These are phyloP conservation scores for Epinotia bilunana DNA, from an alignment of 2,888 invertebrate species.

Conservation along the genomic window DNA sequence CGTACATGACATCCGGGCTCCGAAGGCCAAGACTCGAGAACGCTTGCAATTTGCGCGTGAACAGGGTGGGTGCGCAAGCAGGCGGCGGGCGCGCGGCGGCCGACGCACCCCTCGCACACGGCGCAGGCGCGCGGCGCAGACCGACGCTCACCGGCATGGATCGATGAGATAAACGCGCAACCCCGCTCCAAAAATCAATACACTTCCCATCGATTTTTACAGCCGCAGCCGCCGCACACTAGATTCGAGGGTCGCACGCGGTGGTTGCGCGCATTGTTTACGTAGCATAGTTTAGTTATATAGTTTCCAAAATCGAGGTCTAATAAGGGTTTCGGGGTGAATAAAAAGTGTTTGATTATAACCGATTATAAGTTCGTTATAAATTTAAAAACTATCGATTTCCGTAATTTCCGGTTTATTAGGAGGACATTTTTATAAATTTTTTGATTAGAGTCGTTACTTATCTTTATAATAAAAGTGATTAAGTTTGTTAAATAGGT, in stretches of 20 bases:
- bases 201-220: constrained; percentile 89
- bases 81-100: constrained; percentile 48
- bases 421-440: constrained; percentile 15
- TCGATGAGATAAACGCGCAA: constrained; percentile 92
- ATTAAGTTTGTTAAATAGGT: neutral
- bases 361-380: constrained; percentile 23
- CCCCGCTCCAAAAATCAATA: constrained; percentile 90
- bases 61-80: constrained; percentile 67
- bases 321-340: neutral
- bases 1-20: neutral
- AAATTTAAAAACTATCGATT: constrained; percentile 27
- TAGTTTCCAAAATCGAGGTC: constrained; percentile 11
- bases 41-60: constrained; percentile 72
- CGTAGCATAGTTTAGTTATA: constrained; percentile 29
- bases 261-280: constrained; percentile 76
- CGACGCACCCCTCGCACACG: constrained; percentile 64
- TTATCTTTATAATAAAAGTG: neutral
- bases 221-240: constrained; percentile 86
- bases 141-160: constrained; percentile 74
- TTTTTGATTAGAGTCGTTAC: neutral
- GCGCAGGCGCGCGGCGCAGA: constrained; percentile 67
- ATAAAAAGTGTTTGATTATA: constrained; percentile 11
- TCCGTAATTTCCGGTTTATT: constrained; percentile 35
- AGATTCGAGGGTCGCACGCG: constrained; percentile 80
- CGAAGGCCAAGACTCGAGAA: constrained; percentile 10